Percentiles rank a stretch among this genome's conserved stretches.
Evolutionary conservation across 92 coral and sea anemone species (phyloP).

Genomic region (Porites rus): DNA sequence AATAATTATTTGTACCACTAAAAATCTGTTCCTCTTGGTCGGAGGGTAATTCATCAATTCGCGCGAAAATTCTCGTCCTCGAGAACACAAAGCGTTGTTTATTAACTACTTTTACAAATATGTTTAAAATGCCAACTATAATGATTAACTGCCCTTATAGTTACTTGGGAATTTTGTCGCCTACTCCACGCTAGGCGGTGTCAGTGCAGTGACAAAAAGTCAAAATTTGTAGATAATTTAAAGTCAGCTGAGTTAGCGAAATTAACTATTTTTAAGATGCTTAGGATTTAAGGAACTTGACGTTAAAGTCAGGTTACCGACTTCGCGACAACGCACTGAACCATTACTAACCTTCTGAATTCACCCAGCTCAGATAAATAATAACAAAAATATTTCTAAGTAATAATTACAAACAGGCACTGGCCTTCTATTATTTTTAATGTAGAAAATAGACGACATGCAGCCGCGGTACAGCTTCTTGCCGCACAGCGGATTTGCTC

Average conservation of each 20-base stretch:
- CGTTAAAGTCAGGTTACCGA: neutral
- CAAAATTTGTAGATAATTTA: conserved; percentile 11
- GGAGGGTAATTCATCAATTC: conserved; percentile 7
- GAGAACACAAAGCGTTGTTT: conserved; percentile 1
- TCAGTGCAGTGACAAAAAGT: conserved; percentile 24
- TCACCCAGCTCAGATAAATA: conserved; percentile 50
- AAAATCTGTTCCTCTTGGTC: conserved; percentile 5
- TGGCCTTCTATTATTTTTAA: conserved; percentile 55
- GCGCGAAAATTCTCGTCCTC: neutral
- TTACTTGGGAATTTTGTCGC: conserved; percentile 18
- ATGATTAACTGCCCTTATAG: conserved; percentile 19
- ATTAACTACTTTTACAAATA: conserved; percentile 22
- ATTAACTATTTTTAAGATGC: conserved; percentile 7
- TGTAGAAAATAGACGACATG: conserved; percentile 67
- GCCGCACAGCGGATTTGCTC: conserved; percentile 49
- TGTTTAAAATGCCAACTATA: conserved; percentile 18
- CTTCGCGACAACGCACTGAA: neutral
- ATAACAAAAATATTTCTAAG: conserved; percentile 79
- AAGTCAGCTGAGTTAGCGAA: conserved; percentile 14
- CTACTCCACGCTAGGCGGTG: conserved; percentile 5
- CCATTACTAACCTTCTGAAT: neutral
- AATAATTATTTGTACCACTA: conserved; percentile 15
- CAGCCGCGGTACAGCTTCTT: conserved; percentile 35
- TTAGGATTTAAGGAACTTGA: neutral
- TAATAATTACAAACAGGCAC: conserved; percentile 69